Evolutionary conservation across 2,113 vertebrate species (phyloP), one percentile per base, ranked within the genome.

Genomic region (Serilophus lunatus): DNA sequence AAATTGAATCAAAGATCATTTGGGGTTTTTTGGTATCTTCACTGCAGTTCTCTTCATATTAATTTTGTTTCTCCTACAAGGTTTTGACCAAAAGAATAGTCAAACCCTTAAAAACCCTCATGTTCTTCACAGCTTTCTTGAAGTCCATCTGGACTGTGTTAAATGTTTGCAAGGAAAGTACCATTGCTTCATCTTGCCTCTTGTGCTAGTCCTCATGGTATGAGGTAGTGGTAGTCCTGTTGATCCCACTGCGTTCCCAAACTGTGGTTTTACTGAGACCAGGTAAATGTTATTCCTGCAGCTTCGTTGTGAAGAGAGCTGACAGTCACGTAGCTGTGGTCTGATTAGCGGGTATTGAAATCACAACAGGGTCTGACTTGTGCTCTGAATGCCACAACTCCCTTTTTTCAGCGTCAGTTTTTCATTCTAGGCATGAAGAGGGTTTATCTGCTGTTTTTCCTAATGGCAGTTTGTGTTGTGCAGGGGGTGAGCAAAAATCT

Each of bases 101-200:
- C 74, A 74, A 50, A 88, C 35, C 60, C 64, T 60, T 88, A 49
- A 93, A 90, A 45, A 33, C 36, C 38, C 86, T 44, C 68, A 8
- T 68, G 60, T 72, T 93, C 71, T 95, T 94, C 88, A 88, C 85
- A 92, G 90, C 69, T 96, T 96, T 90, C 88, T 75, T 68, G 42
- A 88, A 78, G 72, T 92, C 85, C 92, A 88, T 96, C 93, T 93
- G 90, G 85, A 83, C 68, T n/a, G 53, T 82, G 45, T 36, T 77
- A 47, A 88, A 88, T 63, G 36, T 35, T 86, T 78, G 56, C 72
- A 83, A 60, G 63, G 79, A 74, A 89, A 84, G 49, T 26, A 45
- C 72, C 11, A 13, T 31, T 78, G 72, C 70, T 61, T 88, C 60
- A 26, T 90, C 49, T 75, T 42, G 59, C 71, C 70, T 82, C 13